Conservation (phyloP, 2,797 vertebrate species). For the Nyctalus aviator region DNA sequence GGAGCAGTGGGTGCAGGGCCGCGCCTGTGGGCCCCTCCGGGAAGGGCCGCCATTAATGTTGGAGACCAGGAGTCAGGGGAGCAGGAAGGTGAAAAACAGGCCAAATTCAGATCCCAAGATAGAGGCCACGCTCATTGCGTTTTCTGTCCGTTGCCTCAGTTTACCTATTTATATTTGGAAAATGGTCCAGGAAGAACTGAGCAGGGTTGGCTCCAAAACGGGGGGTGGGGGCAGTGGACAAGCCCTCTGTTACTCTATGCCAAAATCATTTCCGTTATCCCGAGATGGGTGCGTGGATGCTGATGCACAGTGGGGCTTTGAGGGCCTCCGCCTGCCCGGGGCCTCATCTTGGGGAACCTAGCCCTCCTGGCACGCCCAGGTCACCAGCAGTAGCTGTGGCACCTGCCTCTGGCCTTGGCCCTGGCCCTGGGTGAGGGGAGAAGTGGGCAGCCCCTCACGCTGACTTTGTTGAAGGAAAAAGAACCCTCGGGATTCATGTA, state of each 20-base stretch:
- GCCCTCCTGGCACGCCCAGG: neutral
- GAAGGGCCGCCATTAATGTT: neutral
- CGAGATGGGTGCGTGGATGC: neutral
- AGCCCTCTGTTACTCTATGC: slow-evolving; percentile 52
- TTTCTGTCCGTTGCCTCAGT: slow-evolving; percentile 55
- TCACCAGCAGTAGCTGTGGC: slow-evolving; percentile 70
- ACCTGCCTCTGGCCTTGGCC: neutral
- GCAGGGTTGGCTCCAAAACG: neutral
- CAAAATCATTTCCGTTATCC: slow-evolving; percentile 81
- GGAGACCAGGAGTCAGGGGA: neutral
- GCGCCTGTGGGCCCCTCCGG: neutral
- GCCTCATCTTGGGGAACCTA: neutral
- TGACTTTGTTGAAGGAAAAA: slow-evolving; percentile 82
- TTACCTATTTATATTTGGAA: slow-evolving; percentile 37
- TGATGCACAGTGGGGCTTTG: neutral
- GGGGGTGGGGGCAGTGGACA: neutral
- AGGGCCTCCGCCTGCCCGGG: neutral
- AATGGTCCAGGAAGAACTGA: neutral
- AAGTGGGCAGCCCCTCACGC: slow-evolving; percentile 57
- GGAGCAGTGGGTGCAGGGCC: neutral
- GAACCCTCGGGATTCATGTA: slow-evolving; percentile 85
- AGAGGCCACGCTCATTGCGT: neutral
- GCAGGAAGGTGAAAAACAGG: neutral
- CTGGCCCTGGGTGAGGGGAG: slow-evolving; percentile 40
- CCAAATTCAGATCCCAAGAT: neutral